These are phyloP conservation scores for Archips xylosteana DNA, from an alignment of 2,888 invertebrate species.

Conservation along the genomic window DNA sequence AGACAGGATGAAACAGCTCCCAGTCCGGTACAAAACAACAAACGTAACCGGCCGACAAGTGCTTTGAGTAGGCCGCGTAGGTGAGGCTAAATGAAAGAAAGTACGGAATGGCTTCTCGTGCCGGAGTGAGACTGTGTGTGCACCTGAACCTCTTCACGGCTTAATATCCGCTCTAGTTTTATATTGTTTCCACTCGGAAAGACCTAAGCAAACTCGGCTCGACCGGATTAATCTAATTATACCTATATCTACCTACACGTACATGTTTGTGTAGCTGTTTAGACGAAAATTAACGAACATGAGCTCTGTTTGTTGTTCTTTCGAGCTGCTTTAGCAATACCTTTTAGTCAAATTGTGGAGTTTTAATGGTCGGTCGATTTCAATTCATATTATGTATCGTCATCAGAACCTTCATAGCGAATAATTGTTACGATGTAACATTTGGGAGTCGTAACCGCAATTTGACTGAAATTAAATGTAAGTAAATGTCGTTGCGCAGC, in stretches of 20 bases:
- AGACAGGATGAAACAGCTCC: slow-evolving; percentile 6
- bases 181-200: slow-evolving; percentile 72
- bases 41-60: slow-evolving; percentile 24
- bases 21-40: slow-evolving; percentile 24
- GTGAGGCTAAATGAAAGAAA: slow-evolving; percentile 69
- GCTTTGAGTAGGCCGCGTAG: slow-evolving; percentile 45
- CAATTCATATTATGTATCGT: not conserved
- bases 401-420: not conserved
- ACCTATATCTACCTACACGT: slow-evolving; percentile 41
- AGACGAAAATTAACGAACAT: slow-evolving; percentile 29
- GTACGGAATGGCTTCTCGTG: slow-evolving; percentile 64
- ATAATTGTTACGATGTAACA: not conserved
- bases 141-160: slow-evolving; percentile 75
- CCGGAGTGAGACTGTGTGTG: slow-evolving; percentile 65
- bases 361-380: slow-evolving; percentile 2
- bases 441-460: slow-evolving; percentile 4
- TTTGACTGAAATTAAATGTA: slow-evolving; percentile 5
- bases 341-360: not conserved
- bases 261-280: slow-evolving; percentile 35
- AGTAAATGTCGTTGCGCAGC: not conserved
- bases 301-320: slow-evolving; percentile 11
- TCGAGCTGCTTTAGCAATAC: not conserved
- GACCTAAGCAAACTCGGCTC: slow-evolving; percentile 77
- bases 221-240: slow-evolving; percentile 77
- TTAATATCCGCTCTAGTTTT: slow-evolving; percentile 81